Evolutionary conservation across 2,113 vertebrate genomes (phyloP).

Genomic region (Coracopsis vasa): DNA sequence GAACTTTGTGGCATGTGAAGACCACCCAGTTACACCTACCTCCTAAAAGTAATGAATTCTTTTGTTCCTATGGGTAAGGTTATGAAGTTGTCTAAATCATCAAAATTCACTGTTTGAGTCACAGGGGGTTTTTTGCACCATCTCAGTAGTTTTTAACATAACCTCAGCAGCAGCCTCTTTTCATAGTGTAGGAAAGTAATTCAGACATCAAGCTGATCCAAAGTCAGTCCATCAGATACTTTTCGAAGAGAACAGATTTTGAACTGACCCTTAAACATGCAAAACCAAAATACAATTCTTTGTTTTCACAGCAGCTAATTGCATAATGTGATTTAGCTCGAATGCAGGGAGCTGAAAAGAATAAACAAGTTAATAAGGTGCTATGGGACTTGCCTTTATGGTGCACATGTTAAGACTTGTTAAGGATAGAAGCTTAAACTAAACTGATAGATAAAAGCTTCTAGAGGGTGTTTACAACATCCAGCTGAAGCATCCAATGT

Average conservation of each 20-base stretch:
- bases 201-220: background rate
- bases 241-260: background rate
- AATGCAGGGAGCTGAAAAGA: constrained; percentile 43
- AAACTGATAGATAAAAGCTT: constrained; percentile 21
- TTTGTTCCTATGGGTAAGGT: background rate
- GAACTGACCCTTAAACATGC: background rate
- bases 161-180: background rate
- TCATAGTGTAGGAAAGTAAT: background rate
- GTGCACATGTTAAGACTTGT: constrained; percentile 55
- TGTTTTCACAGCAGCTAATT: constrained; percentile 46
- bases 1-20: background rate
- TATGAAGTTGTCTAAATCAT: background rate
- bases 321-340: constrained; percentile 19
- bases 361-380: constrained; percentile 77
- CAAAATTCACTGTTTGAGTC: background rate
- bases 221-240: background rate
- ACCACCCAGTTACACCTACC: background rate
- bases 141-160: background rate
- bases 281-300: background rate
- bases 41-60: background rate
- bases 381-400: constrained; percentile 55
- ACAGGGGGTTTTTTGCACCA: background rate
- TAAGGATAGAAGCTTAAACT: constrained; percentile 17
- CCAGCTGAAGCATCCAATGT: background rate
- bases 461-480: constrained; percentile 15